phyloP scores from a whole-genome alignment of 1,140 invertebrate genomes.

The Samia ricini region DNA sequence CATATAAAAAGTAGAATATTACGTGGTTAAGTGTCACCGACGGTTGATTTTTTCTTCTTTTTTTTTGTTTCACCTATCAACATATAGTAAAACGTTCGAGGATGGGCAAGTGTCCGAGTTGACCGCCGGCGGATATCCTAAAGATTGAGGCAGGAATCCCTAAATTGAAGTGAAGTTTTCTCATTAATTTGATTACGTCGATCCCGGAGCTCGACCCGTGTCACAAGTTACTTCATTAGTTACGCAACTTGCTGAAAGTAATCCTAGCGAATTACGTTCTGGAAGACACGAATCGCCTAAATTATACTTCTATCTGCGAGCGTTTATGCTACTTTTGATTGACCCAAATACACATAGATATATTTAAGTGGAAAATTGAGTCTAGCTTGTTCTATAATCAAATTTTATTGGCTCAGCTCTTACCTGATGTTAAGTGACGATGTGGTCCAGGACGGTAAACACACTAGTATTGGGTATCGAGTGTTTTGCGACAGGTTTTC shows the following conservation, averaged over 20 bases:
- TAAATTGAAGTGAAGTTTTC: conserved; percentile 76
- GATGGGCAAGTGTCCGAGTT: conserved; percentile 34
- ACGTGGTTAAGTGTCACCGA: not conserved
- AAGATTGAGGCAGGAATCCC: conserved; percentile 70
- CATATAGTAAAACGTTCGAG: conserved; percentile 4
- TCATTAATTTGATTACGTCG: conserved; percentile 77
- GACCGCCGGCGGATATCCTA: conserved; percentile 66
- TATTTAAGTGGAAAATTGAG: not conserved
- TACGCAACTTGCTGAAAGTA: conserved; percentile 72
- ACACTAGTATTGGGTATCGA: too few relatives aligned
- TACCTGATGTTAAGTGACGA: too few relatives aligned
- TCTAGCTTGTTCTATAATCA: too few relatives aligned
- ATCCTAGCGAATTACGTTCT: conserved; percentile 65
- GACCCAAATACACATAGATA: not conserved
- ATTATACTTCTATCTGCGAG: conserved; percentile 36
- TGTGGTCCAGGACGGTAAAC: too few relatives aligned
- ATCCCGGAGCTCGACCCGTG: conserved; percentile 70
- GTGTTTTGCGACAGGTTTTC: too few relatives aligned
- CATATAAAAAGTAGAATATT: not conserved
- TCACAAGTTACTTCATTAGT: conserved; percentile 77
- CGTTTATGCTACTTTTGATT: conserved; percentile 2
- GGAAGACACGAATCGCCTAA: conserved; percentile 62
- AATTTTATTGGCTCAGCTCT: too few relatives aligned
- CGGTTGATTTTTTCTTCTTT: not conserved
- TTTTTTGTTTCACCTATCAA: not conserved